Percentiles rank a stretch among this genome's conserved stretches.
These are phyloP conservation scores for Hydrolagus colliei DNA, from an alignment of 2,797 vertebrate genomes.

Conservation along the genomic window DNA sequence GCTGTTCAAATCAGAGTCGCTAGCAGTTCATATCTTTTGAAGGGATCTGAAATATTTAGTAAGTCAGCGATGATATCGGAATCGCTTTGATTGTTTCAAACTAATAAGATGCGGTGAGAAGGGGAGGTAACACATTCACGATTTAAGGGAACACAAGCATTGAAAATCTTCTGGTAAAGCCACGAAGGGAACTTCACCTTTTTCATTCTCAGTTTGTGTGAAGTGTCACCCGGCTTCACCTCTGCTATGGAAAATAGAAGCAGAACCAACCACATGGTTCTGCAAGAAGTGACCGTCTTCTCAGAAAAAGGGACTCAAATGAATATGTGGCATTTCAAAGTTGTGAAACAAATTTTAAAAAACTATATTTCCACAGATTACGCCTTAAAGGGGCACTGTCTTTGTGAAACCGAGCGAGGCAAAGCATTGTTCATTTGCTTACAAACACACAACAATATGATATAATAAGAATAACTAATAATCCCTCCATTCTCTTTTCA, in stretches of 20 bases:
- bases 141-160: neutral
- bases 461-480: too few species aligned
- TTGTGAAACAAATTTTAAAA: neutral
- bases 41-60: constrained; percentile 1
- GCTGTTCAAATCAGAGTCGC: neutral
- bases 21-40: neutral
- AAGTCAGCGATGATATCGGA: neutral
- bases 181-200: neutral
- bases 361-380: neutral
- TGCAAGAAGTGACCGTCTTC: neutral
- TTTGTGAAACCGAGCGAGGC: neutral
- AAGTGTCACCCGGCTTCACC: neutral
- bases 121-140: neutral
- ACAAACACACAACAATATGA: neutral
- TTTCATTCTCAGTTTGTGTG: neutral
- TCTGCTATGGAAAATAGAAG: neutral
- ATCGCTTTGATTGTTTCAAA: constrained; percentile 2
- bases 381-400: neutral
- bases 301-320: neutral
- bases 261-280: neutral
- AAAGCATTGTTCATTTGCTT: neutral
- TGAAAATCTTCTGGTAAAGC: constrained; percentile 3
- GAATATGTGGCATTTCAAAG: neutral
- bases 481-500: too few species aligned
- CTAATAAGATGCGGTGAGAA: neutral